A percentile compares a stretch with the other conserved stretches of the same genome.
phyloP scores from a whole-genome alignment of 2,888 invertebrate genomes.

The Sphaerophoria rueppellii region DNA sequence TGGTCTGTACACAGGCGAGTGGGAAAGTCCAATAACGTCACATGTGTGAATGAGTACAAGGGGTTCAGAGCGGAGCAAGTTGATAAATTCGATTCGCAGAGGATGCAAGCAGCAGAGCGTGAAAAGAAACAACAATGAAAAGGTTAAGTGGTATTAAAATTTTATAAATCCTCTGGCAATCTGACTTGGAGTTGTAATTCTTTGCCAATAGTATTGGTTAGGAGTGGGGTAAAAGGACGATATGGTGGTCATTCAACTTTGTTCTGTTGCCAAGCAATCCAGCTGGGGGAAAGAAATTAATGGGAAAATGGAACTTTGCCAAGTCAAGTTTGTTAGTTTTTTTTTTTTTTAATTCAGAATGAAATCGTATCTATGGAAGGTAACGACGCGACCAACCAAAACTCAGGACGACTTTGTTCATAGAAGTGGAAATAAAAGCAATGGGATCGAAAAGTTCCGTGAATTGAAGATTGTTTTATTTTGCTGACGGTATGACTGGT shows the following conservation, averaged over 20 bases:
- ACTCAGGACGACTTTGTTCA: conserved; percentile 12
- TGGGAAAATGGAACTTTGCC: conserved; percentile 48
- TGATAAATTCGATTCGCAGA: too few relatives aligned
- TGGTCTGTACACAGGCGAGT: background rate
- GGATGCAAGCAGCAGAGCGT: background rate
- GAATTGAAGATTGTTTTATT: conserved; percentile 14
- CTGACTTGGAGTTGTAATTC: conserved; percentile 16
- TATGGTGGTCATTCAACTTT: conserved; percentile 63
- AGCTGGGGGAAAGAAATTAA: background rate
- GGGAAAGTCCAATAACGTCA: conserved; percentile 9
- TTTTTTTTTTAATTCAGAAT: conserved; percentile 1
- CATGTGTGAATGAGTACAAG: conserved; percentile 23
- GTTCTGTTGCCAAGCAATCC: conserved; percentile 41
- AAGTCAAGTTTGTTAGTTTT: conserved; percentile 18
- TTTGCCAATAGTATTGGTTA: background rate
- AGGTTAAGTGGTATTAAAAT: conserved; percentile 59
- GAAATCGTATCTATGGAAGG: conserved; percentile 29
- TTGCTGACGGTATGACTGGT: conserved; percentile 14
- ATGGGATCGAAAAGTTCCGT: conserved; percentile 14
- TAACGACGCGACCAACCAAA: conserved; percentile 19
- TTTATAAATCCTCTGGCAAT: conserved; percentile 34
- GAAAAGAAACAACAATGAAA: conserved; percentile 30
- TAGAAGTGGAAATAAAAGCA: background rate
- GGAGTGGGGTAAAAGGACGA: background rate
- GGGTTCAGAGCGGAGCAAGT: too few relatives aligned